phyloP scores from a whole-genome alignment of 2,113 vertebrate genomes.

The Archocentrus centrarchus region DNA sequence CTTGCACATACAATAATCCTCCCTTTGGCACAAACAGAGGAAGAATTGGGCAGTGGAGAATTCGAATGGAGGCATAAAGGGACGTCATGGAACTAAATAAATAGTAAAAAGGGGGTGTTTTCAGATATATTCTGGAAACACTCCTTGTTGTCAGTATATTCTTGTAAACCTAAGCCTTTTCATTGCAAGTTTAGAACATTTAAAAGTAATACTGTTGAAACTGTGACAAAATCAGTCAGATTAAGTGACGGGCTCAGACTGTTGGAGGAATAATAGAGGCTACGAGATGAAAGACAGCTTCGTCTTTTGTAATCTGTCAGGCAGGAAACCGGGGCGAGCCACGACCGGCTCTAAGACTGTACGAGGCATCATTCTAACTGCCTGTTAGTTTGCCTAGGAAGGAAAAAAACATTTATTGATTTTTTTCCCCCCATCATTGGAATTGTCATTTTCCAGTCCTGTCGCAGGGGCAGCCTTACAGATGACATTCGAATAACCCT shows the following conservation, averaged over 20 bases:
- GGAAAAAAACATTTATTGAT: slow-evolving; percentile 55
- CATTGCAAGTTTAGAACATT: slow-evolving; percentile 1
- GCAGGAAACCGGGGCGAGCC: slow-evolving; percentile 54
- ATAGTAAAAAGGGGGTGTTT: neutral
- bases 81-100: neutral
- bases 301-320: slow-evolving; percentile 71
- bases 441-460: slow-evolving; percentile 64
- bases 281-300: slow-evolving; percentile 62
- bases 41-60: neutral
- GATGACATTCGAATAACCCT: neutral
- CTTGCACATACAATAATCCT: slow-evolving; percentile 32
- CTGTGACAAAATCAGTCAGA: slow-evolving; percentile 68
- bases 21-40: slow-evolving; percentile 15
- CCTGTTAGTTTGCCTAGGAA: slow-evolving; percentile 60
- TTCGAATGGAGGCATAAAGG: neutral
- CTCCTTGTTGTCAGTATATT: neutral
- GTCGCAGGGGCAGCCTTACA: slow-evolving; percentile 23
- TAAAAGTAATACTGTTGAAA: slow-evolving; percentile 48
- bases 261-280: slow-evolving; percentile 71
- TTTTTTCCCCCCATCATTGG: slow-evolving; percentile 38
- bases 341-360: slow-evolving; percentile 45
- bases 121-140: neutral
- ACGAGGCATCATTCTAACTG: slow-evolving; percentile 50
- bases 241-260: slow-evolving; percentile 60
- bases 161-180: neutral